Conservation (phyloP, 2,113 vertebrate genomes). For the Peromyscus leucopus region DNA sequence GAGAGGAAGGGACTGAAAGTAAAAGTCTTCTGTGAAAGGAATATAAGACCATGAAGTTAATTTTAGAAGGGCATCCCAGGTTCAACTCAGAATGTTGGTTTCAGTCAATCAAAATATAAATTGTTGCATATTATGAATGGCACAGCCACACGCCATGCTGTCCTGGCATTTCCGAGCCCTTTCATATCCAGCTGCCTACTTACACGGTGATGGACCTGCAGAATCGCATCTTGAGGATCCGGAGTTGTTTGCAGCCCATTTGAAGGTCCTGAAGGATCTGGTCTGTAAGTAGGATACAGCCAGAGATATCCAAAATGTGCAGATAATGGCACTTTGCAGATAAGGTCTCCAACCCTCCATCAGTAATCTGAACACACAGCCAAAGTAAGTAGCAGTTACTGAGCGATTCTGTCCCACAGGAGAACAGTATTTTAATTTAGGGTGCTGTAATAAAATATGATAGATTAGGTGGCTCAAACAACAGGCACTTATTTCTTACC, state of each 20-base stretch:
- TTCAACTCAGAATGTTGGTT: constrained; percentile 34
- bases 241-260: constrained; percentile 87
- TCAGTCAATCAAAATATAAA: not conserved
- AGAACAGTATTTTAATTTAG: not conserved
- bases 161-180: not conserved
- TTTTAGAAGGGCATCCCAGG: not conserved
- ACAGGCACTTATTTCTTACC: not conserved
- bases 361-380: constrained; percentile 88
- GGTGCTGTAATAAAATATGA: not conserved
- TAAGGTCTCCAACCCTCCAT: constrained; percentile 87
- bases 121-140: not conserved
- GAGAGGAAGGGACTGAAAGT: not conserved
- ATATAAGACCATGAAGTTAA: not conserved
- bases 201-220: constrained; percentile 90
- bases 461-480: not conserved
- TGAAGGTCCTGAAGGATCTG: constrained; percentile 81
- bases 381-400: constrained; percentile 57
- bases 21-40: not conserved
- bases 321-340: constrained; percentile 87
- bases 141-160: not conserved
- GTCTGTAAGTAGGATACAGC: constrained; percentile 86
- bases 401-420: not conserved
- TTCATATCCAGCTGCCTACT: constrained; percentile 64
- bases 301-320: constrained; percentile 89
- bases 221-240: constrained; percentile 88